Evolutionary conservation across 2,797 vertebrate genomes (phyloP).

Genomic region (Artibeus lituratus): DNA sequence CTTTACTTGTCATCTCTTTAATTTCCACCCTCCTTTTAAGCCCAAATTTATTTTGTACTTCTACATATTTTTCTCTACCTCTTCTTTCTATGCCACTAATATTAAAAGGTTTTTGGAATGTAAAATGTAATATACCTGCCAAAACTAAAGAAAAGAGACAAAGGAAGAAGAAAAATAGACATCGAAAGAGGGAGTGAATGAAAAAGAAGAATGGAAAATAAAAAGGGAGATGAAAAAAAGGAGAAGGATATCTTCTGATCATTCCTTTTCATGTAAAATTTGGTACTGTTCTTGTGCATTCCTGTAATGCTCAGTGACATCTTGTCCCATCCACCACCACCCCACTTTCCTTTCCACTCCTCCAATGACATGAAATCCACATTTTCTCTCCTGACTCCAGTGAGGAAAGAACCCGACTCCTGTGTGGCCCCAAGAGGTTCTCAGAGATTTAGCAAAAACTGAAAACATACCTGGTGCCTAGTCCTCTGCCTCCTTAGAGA

Average conservation of each 20-base stretch:
- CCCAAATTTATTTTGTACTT: slow-evolving; percentile 23
- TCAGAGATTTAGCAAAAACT: not conserved
- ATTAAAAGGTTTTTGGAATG: not conserved
- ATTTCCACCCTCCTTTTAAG: not conserved
- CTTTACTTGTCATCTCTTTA: slow-evolving; percentile 8
- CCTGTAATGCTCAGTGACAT: not conserved
- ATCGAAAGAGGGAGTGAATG: not conserved
- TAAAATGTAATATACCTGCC: not conserved
- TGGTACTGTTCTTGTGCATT: not conserved
- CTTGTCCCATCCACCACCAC: not conserved
- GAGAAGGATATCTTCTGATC: not conserved
- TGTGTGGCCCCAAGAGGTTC: not conserved
- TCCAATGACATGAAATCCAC: not conserved
- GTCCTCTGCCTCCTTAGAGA: not conserved
- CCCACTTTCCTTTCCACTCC: not conserved
- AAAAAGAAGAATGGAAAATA: not conserved
- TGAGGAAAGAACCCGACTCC: not conserved
- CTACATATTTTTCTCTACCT: not conserved
- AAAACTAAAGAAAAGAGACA: not conserved
- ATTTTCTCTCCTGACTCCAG: not conserved
- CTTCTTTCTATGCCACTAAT: not conserved
- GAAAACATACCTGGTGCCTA: not conserved
- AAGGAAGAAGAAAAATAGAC: not conserved
- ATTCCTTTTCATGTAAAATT: not conserved
- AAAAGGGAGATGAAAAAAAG: not conserved